These are phyloP conservation scores for Mareca strepera DNA, from an alignment of 2,797 vertebrate genomes.

Conservation along the genomic window DNA sequence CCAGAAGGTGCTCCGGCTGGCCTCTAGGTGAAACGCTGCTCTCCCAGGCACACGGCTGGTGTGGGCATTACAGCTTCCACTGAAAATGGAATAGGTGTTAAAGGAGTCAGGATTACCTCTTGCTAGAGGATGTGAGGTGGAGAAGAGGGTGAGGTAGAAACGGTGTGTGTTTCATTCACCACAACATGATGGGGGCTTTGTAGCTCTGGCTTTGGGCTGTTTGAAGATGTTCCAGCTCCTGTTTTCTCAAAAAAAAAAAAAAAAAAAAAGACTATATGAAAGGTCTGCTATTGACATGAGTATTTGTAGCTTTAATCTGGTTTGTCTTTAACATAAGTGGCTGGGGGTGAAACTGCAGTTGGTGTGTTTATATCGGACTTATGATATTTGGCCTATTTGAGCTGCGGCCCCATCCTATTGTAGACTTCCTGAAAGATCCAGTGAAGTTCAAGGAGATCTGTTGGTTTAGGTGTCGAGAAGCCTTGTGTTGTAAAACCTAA, in stretches of 20 bases:
- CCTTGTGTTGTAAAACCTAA: not conserved
- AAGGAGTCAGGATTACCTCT: conserved; percentile 2
- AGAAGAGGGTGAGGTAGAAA: not conserved
- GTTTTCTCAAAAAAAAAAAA: not conserved
- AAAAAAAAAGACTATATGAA: not conserved
- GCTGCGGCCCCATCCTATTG: not conserved
- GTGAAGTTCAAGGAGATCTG: not conserved
- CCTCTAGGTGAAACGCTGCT: conserved; percentile 12
- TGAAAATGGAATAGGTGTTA: conserved; percentile 37
- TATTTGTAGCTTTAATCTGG: not conserved
- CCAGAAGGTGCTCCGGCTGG: conserved; percentile 8
- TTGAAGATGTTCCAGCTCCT: not conserved
- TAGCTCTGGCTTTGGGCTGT: not conserved
- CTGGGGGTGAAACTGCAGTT: not conserved
- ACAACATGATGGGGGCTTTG: not conserved
- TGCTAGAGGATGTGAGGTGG: not conserved
- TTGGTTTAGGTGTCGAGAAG: not conserved
- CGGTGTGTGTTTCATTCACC: not conserved
- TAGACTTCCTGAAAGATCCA: not conserved
- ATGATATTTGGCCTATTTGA: not conserved
- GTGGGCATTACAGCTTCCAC: conserved; percentile 12
- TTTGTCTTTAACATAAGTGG: not conserved
- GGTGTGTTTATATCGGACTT: not conserved
- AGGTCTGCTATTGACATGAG: not conserved
- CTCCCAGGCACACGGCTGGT: not conserved